Evolutionary conservation across 2,797 vertebrate genomes (phyloP).

Genomic region (Paguma larvata): DNA sequence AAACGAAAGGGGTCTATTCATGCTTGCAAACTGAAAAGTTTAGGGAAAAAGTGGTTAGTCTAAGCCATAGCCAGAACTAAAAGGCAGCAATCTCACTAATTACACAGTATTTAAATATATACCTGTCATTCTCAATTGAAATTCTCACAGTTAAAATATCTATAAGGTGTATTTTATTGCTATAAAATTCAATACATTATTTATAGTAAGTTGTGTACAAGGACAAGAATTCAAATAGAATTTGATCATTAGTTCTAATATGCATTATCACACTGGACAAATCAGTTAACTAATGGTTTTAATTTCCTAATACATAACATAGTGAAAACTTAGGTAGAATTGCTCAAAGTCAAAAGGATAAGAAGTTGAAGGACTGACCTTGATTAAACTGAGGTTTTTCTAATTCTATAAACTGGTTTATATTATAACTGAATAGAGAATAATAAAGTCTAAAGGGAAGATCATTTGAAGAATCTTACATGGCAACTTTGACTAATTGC

Average conservation of each 20-base stretch:
- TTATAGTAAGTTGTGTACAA: not conserved
- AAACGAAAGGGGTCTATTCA: not conserved
- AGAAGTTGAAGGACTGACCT: not conserved
- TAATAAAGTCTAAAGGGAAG: conserved; percentile 13
- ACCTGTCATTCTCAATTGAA: not conserved
- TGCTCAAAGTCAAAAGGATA: not conserved
- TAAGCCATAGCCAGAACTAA: not conserved
- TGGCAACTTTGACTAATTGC: not conserved
- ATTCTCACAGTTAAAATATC: not conserved
- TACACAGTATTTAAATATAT: not conserved
- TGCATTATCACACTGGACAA: not conserved
- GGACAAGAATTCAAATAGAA: conserved; percentile 4
- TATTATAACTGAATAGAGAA: not conserved
- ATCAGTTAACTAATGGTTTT: not conserved
- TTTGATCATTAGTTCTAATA: not conserved
- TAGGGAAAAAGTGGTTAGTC: not conserved
- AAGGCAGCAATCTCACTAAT: not conserved
- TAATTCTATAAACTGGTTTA: not conserved
- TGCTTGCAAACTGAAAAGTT: not conserved
- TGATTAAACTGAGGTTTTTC: not conserved
- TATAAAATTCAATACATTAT: conserved; percentile 16
- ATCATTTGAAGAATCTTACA: not conserved
- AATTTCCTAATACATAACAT: not conserved
- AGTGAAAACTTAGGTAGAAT: not conserved
- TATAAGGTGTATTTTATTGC: not conserved